Evolutionary conservation across 2,888 invertebrate species (phyloP).

Genomic region (Drosophila borborema): DNA sequence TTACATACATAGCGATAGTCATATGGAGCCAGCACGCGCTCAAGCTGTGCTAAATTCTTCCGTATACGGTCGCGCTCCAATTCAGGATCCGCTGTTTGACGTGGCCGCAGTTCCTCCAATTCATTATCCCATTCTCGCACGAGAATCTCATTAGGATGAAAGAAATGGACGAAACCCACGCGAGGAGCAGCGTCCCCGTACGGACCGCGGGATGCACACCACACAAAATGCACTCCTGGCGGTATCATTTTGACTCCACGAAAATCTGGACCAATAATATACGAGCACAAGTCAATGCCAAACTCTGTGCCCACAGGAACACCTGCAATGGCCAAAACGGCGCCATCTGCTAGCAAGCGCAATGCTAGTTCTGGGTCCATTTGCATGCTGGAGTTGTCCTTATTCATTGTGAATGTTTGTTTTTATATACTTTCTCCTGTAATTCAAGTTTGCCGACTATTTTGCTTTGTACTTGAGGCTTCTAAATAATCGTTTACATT

Average conservation of each 20-base stretch:
- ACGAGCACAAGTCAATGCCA: slow-evolving; percentile 94
- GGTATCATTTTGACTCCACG: slow-evolving; percentile 99
- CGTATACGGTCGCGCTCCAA: slow-evolving; percentile 84
- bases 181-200: slow-evolving; percentile 90
- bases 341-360: slow-evolving; percentile 92
- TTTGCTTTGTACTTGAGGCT: background rate
- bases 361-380: slow-evolving; percentile 92
- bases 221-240: slow-evolving; percentile 96
- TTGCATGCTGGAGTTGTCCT: slow-evolving; percentile 83
- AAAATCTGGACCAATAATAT: slow-evolving; percentile 96
- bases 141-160: slow-evolving; percentile 92
- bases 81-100: slow-evolving; percentile 82
- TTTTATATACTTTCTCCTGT: background rate
- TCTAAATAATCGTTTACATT: background rate
- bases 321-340: slow-evolving; percentile 92
- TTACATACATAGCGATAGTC: slow-evolving; percentile 94
- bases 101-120: slow-evolving; percentile 89
- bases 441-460: background rate
- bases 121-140: slow-evolving; percentile 94
- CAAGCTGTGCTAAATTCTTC: slow-evolving; percentile 81
- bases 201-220: slow-evolving; percentile 88
- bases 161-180: slow-evolving; percentile 94
- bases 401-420: slow-evolving; percentile 58
- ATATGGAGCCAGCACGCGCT: slow-evolving; percentile 92
- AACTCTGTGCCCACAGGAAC: slow-evolving; percentile 97